Evolutionary conservation across 2,113 vertebrate genomes (phyloP), one percentile per base, ranked within the genome.

Genomic region (Phocoena phocoena): DNA sequence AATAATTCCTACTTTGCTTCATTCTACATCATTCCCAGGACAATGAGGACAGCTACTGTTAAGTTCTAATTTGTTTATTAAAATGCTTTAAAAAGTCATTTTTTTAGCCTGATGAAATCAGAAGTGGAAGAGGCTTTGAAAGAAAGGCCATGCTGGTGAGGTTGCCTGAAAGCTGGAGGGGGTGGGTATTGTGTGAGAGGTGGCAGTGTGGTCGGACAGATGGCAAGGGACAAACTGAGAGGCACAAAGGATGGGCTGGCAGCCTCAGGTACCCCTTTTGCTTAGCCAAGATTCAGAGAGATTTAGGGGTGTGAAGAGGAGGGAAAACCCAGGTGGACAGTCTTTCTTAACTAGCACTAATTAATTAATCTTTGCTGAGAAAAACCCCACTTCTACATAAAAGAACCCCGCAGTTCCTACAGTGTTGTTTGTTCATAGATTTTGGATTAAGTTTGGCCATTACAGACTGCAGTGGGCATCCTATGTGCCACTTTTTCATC

Each of bases 261-360:
- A 96, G 63, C 50, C 60, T 73, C 50, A 60, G 88, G 53, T 62
- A 44, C 20, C 58, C 68, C 13, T 90, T 84, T 55, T 20, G 36
- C 33, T 65, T 76, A 88, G 83, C 90, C 80, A 95, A 97, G 60
- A 71, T 93, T 92, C 80, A 92, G 53, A 50, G 77, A 67, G 58
- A 81, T 55, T 25, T 95, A 33, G 20, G 90, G 9, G 77, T 90
- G 60, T 90, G 81, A 96, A 95, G 50, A 81, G 50, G 38, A 33
- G 28, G 36, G 76, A 81, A 91, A 76, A 81, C 84, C 47, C 94
- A 93, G 94, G 92, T 92, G 95, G 95, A 92, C 25, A 60, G 28
- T 84, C 50, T 88, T 97, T 88, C 73, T 92, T 96, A 93, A 92
- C 70, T 86, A 96, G 60, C 53, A 83, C 82, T 95, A 73, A 95